Evolutionary conservation across 2,888 invertebrate genomes (phyloP).

Genomic region (Cetonia aurata): DNA sequence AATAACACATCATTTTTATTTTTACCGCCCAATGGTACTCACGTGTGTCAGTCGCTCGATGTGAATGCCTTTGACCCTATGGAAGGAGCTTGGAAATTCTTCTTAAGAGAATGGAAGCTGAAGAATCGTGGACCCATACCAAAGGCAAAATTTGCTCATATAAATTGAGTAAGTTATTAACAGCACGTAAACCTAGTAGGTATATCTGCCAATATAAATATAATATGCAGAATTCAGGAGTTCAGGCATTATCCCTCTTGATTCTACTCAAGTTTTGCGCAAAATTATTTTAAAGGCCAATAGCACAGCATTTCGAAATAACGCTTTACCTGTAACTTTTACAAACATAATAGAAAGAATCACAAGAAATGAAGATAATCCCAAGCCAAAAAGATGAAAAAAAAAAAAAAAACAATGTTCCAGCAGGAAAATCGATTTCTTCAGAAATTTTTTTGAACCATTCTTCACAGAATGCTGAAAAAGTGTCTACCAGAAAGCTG

Average conservation of each 20-base stretch:
- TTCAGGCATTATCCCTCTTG: constrained; percentile 9
- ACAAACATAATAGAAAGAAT: not conserved
- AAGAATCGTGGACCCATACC: too few species aligned
- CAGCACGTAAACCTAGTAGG: not conserved
- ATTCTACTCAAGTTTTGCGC: not conserved
- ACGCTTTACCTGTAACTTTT: not conserved
- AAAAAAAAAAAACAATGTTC: not conserved
- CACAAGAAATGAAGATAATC: not conserved
- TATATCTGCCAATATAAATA: not conserved
- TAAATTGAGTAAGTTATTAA: not conserved
- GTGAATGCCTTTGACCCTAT: not conserved
- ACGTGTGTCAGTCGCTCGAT: not conserved
- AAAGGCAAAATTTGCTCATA: not conserved
- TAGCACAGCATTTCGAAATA: not conserved
- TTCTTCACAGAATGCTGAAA: not conserved
- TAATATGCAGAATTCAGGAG: not conserved
- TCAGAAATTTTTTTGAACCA: not conserved
- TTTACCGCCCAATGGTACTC: constrained; percentile 2
- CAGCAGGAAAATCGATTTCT: constrained; percentile 1
- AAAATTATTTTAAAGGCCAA: not conserved
- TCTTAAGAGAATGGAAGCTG: not conserved
- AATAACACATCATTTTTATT: constrained; percentile 1
- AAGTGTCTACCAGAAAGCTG: too few species aligned
- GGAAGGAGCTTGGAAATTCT: not conserved
- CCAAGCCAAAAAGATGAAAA: not conserved